Base-by-base conservation (phyloP, 2,113 vertebrate genomes). In the Trogon melanurus region DNA sequence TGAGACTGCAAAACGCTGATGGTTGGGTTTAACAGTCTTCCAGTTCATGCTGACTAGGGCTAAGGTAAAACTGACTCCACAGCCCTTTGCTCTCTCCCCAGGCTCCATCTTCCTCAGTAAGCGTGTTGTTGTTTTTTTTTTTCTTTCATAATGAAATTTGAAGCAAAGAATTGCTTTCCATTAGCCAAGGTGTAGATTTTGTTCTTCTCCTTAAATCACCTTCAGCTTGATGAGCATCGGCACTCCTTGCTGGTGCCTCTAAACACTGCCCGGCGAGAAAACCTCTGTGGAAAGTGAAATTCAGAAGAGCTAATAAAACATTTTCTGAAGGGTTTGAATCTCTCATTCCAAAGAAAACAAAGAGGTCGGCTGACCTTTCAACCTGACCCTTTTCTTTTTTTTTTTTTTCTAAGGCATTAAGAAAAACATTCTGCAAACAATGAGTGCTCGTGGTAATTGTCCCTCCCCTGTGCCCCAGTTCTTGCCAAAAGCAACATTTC, bases 391-490 rank as follows among this genome's bases (percentile, higher is more conserved):
- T 94, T 62, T 93, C 80, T 94, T 71, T 95, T 90, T 86, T 96
- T 97, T 87, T 89, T 96, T 97, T 87, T 89, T 51, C 95, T 93
- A 70, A 96, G 91, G 96, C 94, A 96, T 94, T 97, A 97, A 97
- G 97, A 97, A 97, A 97, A 97, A 97, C 97, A 97, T 97, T 95
- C 95, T 96, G 95, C 96, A 97, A 97, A 97, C 97, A 97, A 97
- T 97, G 95, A 93, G 61, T 66, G 89, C 87, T 97, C 72, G 90
- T 97, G 94, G 96, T 97, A 97, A 97, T 97, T 93, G 96, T 97
- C 96, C 96, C 96, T 97, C 97, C 95, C 93, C 93, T 88, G 89
- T 94, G 95, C 96, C 91, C 92, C 89, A 89, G 62, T 91, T 96
- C 89, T 96, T 97, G 97, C 97, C 96, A 97, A 97, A 93, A 97